phyloP scores from a whole-genome alignment of 2,797 vertebrate species.

The Malurus leucopterus region DNA sequence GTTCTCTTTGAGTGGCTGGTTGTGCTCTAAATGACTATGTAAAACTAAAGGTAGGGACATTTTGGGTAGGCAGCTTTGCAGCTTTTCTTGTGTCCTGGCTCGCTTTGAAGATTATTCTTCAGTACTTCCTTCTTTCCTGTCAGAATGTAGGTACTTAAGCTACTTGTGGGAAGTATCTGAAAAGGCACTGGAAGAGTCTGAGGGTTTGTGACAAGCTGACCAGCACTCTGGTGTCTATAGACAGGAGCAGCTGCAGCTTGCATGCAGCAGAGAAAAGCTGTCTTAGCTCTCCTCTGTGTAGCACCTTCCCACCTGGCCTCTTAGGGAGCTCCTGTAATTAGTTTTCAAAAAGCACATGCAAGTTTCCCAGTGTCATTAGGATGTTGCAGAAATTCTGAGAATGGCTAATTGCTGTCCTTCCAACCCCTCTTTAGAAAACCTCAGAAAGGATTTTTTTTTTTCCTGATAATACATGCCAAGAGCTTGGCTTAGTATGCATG shows the following conservation, averaged over 20 bases:
- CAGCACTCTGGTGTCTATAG: not conserved
- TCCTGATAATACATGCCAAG: not conserved
- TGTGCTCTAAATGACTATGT: not conserved
- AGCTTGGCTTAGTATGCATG: accelerated
- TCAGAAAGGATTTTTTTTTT: not conserved
- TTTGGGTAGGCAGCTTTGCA: not conserved
- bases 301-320: not conserved
- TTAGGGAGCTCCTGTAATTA: not conserved
- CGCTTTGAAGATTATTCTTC: not conserved
- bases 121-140: not conserved
- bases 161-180: not conserved
- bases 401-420: not conserved
- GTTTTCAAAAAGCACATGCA: not conserved
- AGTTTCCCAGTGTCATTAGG: not conserved
- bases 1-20: not conserved
- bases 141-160: not conserved
- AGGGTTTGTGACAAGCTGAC: not conserved
- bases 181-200: not conserved
- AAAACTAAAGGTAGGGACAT: not conserved
- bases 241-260: not conserved
- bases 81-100: not conserved
- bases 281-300: not conserved
- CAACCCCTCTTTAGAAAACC: not conserved
- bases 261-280: not conserved
- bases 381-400: not conserved